Evolutionary conservation across 2,888 invertebrate genomes (phyloP).

Genomic region (Cylloceria caligata): DNA sequence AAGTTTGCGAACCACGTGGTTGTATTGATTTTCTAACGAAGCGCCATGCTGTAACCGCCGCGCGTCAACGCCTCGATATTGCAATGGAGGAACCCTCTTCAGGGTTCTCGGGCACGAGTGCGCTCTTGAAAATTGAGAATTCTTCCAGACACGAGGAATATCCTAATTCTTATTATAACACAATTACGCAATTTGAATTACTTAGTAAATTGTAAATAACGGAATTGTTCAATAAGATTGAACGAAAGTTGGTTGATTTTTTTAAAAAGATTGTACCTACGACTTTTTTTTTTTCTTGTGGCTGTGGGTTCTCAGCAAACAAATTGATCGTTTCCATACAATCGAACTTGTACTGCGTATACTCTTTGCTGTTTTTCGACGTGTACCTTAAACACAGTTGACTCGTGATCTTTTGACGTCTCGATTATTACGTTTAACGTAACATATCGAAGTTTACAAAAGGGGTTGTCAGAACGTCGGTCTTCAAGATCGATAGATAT

Average conservation of each 20-base stretch:
- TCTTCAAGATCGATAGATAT: slow-evolving; percentile 47
- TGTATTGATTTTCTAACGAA: slow-evolving; percentile 80
- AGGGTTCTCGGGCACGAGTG: slow-evolving; percentile 25
- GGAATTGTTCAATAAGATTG: not conserved
- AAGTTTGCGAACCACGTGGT: slow-evolving; percentile 80
- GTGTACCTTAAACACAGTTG: slow-evolving; percentile 55
- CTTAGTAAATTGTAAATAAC: not conserved
- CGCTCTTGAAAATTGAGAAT: slow-evolving; percentile 39
- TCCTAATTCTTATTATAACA: not conserved
- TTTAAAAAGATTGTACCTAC: not conserved
- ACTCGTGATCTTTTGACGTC: slow-evolving; percentile 7
- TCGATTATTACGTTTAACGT: not conserved
- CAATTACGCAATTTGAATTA: not conserved
- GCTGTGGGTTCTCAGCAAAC: slow-evolving; percentile 45
- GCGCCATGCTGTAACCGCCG: slow-evolving; percentile 67
- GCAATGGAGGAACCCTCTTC: slow-evolving; percentile 37
- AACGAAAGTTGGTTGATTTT: not conserved
- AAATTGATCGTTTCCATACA: slow-evolving; percentile 49
- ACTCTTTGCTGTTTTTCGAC: slow-evolving; percentile 49
- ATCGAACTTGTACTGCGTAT: slow-evolving; percentile 3
- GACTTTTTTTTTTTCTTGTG: not conserved
- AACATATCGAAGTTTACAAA: slow-evolving; percentile 22
- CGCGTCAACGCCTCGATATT: slow-evolving; percentile 63
- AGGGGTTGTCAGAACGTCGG: slow-evolving; percentile 50
- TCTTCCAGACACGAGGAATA: slow-evolving; percentile 4